Percentiles rank a stretch among this genome's conserved stretches.
Evolutionary conservation across 2,888 invertebrate genomes (phyloP).

Genomic region (Entomobrya proxima): DNA sequence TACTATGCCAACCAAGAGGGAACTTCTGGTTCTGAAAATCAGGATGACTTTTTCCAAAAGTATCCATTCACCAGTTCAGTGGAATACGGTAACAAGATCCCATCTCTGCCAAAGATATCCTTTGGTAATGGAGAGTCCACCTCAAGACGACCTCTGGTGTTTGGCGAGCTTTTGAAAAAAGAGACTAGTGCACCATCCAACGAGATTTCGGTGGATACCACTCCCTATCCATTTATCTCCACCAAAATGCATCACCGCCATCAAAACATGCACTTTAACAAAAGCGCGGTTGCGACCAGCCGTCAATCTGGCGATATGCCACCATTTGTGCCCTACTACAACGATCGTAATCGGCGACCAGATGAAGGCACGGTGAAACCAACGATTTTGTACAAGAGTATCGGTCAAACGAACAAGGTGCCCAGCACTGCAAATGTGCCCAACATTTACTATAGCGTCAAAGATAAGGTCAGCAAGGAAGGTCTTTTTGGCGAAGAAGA

Average conservation of each 20-base stretch:
- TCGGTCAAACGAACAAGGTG: constrained; percentile 53
- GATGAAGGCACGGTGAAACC: constrained; percentile 57
- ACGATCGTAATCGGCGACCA: constrained; percentile 44
- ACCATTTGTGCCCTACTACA: constrained; percentile 48
- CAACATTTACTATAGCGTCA: constrained; percentile 66
- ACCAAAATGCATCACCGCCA: not conserved
- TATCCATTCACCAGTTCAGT: constrained; percentile 58
- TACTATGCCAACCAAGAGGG: constrained; percentile 43
- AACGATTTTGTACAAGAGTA: constrained; percentile 52
- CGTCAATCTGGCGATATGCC: not conserved
- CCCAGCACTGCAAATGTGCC: constrained; percentile 66
- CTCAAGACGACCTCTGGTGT: constrained; percentile 22
- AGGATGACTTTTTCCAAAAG: constrained; percentile 44
- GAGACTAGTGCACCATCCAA: not conserved
- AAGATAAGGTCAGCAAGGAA: constrained; percentile 60
- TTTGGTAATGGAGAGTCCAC: constrained; percentile 49
- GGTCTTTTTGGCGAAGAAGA: not conserved
- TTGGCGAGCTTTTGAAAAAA: constrained; percentile 10
- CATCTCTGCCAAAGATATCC: constrained; percentile 31
- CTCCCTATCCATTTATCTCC: not conserved
- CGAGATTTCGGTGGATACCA: not conserved
- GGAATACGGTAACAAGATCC: constrained; percentile 57
- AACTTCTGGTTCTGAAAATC: not conserved
- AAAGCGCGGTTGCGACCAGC: not conserved
- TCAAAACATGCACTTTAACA: not conserved